These are phyloP conservation scores for Palythoa caribaeorum DNA, from an alignment of 92 coral and sea anemone species.

Conservation along the genomic window DNA sequence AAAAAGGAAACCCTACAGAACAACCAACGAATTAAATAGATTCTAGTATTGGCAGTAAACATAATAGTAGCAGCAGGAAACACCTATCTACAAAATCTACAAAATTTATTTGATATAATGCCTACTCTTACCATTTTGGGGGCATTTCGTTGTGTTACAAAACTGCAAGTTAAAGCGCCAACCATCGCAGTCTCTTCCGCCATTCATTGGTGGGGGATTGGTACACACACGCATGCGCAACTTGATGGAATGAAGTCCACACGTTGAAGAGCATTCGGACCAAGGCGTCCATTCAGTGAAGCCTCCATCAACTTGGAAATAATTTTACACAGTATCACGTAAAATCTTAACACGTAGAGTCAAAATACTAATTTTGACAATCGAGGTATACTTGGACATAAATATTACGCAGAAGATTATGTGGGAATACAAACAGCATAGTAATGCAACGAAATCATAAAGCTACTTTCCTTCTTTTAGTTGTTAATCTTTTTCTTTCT, in stretches of 20 bases:
- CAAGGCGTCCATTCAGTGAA: slow-evolving; percentile 47
- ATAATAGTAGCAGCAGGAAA: too few species aligned
- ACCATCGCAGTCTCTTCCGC: slow-evolving; percentile 36
- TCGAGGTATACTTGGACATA: too few species aligned
- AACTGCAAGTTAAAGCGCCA: slow-evolving; percentile 32
- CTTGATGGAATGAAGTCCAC: slow-evolving; percentile 36
- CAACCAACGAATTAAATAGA: too few species aligned
- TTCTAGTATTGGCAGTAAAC: too few species aligned
- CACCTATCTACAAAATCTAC: background rate
- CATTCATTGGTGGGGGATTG: slow-evolving; percentile 29
- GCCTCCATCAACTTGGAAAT: slow-evolving; percentile 32
- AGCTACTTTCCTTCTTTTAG: too few species aligned
- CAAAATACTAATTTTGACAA: too few species aligned
- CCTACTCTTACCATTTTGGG: slow-evolving; percentile 2
- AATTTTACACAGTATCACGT: background rate
- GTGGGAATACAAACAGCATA: too few species aligned
- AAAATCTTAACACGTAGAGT: background rate
- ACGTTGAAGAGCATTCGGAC: slow-evolving; percentile 32
- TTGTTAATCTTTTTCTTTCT: too few species aligned
- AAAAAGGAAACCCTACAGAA: too few species aligned
- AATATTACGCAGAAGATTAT: too few species aligned
- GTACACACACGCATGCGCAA: slow-evolving; percentile 48
- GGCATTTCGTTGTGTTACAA: slow-evolving; percentile 34
- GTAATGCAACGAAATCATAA: too few species aligned
- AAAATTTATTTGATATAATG: background rate